Evolutionary conservation across 2,888 invertebrate genomes (phyloP).

Genomic region (Trichogramma evanescens): DNA sequence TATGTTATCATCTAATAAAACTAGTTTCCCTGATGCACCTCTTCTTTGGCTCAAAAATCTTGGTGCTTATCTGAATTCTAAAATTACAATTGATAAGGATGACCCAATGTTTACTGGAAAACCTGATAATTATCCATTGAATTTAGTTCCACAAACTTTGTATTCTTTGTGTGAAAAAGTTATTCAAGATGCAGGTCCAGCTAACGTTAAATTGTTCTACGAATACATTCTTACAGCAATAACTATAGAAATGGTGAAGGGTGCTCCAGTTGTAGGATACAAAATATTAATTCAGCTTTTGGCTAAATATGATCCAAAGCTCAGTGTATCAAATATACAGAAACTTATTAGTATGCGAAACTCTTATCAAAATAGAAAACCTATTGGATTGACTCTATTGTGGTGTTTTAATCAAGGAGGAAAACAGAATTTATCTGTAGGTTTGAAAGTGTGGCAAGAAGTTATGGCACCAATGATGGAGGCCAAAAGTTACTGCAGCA

Average conservation of each 20-base stretch:
- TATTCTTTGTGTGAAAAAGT: constrained; percentile 49
- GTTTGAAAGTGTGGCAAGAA: constrained; percentile 70
- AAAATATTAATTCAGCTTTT: constrained; percentile 66
- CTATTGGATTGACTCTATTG: constrained; percentile 64
- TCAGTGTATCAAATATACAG: constrained; percentile 55
- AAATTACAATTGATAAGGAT: constrained; percentile 57
- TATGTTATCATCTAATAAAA: constrained; percentile 54
- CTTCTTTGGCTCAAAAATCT: constrained; percentile 66
- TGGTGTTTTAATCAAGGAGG: constrained; percentile 76
- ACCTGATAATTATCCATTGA: constrained; percentile 55
- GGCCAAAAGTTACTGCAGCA: constrained; percentile 63
- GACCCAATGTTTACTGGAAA: constrained; percentile 57
- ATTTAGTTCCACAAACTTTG: constrained; percentile 49
- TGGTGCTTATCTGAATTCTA: constrained; percentile 58
- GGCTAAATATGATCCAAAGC: constrained; percentile 59
- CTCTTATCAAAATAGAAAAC: constrained; percentile 71
- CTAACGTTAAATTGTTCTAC: constrained; percentile 62
- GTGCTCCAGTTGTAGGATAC: constrained; percentile 58
- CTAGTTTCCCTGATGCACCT: constrained; percentile 65
- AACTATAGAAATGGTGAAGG: constrained; percentile 67
- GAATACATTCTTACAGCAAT: constrained; percentile 64
- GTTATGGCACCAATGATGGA: constrained; percentile 67
- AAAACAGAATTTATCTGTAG: constrained; percentile 56
- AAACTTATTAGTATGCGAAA: constrained; percentile 61
- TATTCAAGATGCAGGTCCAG: constrained; percentile 57